A percentile compares a stretch with the other conserved stretches of the same genome.
Conservation (phyloP, 2,797 vertebrate species). For the Sylvia borin region DNA sequence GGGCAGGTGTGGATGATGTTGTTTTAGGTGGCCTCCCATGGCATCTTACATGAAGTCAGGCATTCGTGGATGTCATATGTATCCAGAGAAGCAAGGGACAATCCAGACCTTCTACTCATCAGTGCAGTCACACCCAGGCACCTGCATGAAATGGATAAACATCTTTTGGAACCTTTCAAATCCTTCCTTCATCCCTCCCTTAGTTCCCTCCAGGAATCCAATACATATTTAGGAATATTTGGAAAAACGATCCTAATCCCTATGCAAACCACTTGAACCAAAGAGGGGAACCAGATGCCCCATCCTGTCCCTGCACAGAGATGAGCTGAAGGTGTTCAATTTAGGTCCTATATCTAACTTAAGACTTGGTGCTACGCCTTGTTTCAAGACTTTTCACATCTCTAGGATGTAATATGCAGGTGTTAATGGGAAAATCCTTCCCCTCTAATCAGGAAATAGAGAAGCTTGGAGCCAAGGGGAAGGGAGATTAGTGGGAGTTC, state of each 20-base stretch:
- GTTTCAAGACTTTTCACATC: not conserved
- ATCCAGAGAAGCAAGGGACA: not conserved
- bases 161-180: not conserved
- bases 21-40: not conserved
- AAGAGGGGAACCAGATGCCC: not conserved
- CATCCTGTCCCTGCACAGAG: not conserved
- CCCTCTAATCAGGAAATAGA: not conserved
- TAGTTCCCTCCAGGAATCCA: not conserved
- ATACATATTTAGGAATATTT: not conserved
- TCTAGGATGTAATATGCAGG: not conserved
- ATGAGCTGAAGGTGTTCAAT: not conserved
- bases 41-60: not conserved
- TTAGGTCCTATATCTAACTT: not conserved
- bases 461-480: not conserved
- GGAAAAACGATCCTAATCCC: not conserved
- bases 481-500: conserved; percentile 29
- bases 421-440: conserved; percentile 43
- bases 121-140: not conserved
- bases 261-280: not conserved
- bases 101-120: not conserved
- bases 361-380: not conserved
- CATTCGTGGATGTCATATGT: not conserved
- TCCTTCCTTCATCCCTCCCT: not conserved
- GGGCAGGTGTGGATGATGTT: not conserved
- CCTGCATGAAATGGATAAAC: not conserved